Conservation (phyloP, 2,113 vertebrate genomes). For the Eudorcas thomsonii region DNA sequence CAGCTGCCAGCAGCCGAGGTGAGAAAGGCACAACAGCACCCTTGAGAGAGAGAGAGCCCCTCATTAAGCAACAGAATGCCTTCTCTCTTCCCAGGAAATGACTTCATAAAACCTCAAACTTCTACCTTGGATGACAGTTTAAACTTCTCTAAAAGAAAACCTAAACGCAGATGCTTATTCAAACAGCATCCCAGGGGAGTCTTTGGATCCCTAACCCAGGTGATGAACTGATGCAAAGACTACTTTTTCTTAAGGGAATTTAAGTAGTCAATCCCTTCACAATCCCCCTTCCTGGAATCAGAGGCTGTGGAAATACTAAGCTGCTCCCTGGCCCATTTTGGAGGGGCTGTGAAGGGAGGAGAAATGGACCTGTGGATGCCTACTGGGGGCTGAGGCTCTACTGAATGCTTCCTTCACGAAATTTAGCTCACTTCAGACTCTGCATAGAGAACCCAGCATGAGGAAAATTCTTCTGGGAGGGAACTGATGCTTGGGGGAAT, state of each 20-base stretch:
- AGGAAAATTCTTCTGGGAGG: conserved; percentile 54
- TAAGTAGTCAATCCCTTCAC: background rate
- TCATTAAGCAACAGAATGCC: background rate
- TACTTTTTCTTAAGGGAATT: background rate
- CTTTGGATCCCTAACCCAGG: no score
- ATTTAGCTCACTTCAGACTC: background rate
- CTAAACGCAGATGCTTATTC: background rate
- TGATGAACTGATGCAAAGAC: background rate
- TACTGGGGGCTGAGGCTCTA: background rate
- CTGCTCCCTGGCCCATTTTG: no score
- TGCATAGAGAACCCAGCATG: background rate
- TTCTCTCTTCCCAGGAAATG: background rate
- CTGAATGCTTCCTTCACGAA: background rate
- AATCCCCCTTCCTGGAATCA: background rate
- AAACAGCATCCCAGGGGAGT: background rate
- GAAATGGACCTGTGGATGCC: background rate
- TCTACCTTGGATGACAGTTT: background rate
- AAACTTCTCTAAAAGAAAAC: background rate
- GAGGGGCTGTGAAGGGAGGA: background rate
- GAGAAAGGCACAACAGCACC: background rate
- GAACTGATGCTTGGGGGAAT: conserved; percentile 49
- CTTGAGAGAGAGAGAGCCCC: background rate
- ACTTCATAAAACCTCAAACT: background rate
- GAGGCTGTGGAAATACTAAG: background rate
- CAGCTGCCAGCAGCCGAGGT: background rate